phyloP scores from a whole-genome alignment of 2,113 vertebrate species.

The Tauraco erythrolophus region DNA sequence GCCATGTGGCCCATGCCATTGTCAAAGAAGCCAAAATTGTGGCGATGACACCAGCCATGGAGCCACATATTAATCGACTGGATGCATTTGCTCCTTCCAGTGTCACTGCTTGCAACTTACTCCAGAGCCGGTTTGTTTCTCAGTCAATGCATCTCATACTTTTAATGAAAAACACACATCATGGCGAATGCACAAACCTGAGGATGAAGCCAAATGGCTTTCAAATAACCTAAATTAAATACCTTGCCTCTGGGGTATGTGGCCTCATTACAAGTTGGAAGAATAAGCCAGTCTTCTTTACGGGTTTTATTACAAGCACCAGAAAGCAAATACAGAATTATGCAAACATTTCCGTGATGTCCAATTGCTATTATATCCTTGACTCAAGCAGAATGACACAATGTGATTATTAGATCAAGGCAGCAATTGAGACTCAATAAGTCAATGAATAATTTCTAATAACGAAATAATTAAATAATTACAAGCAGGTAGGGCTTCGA shows the following conservation, averaged over 20 bases:
- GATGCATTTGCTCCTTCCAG: no score
- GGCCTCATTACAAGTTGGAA: neutral
- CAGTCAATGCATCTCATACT: neutral
- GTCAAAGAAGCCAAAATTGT: no score
- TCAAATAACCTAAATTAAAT: neutral
- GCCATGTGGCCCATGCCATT: no score
- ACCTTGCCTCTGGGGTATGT: neutral
- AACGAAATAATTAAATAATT: neutral
- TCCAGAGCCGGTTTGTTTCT: neutral
- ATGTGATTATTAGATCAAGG: neutral
- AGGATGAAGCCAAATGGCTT: neutral
- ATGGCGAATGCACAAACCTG: neutral
- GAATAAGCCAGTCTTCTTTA: neutral
- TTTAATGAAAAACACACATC: neutral
- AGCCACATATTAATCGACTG: no score
- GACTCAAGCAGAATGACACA: neutral
- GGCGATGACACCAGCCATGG: no score
- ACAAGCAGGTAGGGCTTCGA: no score
- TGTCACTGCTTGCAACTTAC: no score
- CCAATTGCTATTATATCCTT: neutral
- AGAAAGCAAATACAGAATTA: neutral
- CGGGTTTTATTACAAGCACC: neutral
- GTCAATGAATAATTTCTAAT: neutral
- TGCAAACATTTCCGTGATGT: neutral
- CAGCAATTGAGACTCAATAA: neutral